Evolutionary conservation across 2,888 invertebrate species (phyloP).

Genomic region (Lymantria dispar): DNA sequence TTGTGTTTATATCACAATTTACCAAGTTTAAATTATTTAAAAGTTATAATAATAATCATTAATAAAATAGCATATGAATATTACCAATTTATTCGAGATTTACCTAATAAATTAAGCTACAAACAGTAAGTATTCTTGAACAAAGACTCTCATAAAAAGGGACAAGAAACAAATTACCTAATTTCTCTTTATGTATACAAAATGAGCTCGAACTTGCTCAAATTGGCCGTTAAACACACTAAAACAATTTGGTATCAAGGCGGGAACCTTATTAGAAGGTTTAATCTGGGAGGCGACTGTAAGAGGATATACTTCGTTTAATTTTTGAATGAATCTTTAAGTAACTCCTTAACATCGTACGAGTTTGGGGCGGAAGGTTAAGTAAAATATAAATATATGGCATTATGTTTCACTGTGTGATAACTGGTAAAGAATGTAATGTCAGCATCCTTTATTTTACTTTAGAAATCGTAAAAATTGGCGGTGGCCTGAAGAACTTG

Average conservation of each 20-base stretch:
- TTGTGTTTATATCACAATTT: too few species aligned
- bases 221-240: constrained; percentile 68
- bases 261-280: constrained; percentile 63
- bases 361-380: too few species aligned
- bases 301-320: constrained; percentile 50
- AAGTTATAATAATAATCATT: constrained; percentile 5
- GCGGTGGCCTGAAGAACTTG: too few species aligned
- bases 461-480: too few species aligned
- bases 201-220: constrained; percentile 64
- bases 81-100: constrained; percentile 39
- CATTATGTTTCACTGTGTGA: too few species aligned
- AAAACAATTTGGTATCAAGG: constrained; percentile 63
- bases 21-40: too few species aligned
- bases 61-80: constrained; percentile 25
- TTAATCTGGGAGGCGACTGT: constrained; percentile 55
- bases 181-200: constrained; percentile 68
- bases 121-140: constrained; percentile 41
- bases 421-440: too few species aligned
- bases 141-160: constrained; percentile 53
- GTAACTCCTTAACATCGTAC: constrained; percentile 13
- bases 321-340: constrained; percentile 59
- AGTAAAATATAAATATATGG: too few species aligned
- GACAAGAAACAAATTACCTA: constrained; percentile 67
- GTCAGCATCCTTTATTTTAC: too few species aligned
- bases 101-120: constrained; percentile 42